phyloP scores from a whole-genome alignment of 2,888 invertebrate genomes.

The Harpalus rufipes region DNA sequence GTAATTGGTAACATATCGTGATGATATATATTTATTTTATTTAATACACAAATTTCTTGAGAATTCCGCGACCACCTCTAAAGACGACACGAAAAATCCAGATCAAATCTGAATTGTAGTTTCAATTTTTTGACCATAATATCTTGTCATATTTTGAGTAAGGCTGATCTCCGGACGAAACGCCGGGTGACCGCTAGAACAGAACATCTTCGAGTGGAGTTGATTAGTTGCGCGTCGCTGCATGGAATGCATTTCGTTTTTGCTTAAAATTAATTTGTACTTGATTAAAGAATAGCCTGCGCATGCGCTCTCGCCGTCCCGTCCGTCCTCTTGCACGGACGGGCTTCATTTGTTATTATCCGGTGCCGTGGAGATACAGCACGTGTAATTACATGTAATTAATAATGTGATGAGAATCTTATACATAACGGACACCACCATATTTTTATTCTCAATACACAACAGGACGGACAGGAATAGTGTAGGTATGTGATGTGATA shows the following conservation, averaged over 20 bases:
- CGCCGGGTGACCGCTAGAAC: neutral
- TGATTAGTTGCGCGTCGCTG: slow-evolving; percentile 60
- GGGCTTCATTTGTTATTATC: slow-evolving; percentile 59
- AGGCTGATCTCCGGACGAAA: neutral
- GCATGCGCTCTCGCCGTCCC: neutral
- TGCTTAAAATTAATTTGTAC: slow-evolving; percentile 66
- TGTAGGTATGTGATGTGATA: slow-evolving; percentile 3
- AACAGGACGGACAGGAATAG: slow-evolving; percentile 12
- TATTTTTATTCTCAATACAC: slow-evolving; percentile 36
- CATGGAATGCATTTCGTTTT: slow-evolving; percentile 64
- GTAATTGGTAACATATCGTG: too few species aligned
- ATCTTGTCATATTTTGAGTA: neutral
- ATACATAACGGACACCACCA: slow-evolving; percentile 24
- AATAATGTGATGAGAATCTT: slow-evolving; percentile 61
- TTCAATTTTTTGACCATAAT: too few species aligned
- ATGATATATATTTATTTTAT: too few species aligned
- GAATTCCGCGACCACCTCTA: too few species aligned
- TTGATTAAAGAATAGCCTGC: slow-evolving; percentile 65
- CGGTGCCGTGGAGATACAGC: slow-evolving; percentile 20
- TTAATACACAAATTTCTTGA: too few species aligned
- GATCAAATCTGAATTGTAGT: too few species aligned
- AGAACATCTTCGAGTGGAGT: slow-evolving; percentile 45
- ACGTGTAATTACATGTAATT: slow-evolving; percentile 66
- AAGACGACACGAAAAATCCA: too few species aligned
- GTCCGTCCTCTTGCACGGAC: slow-evolving; percentile 13